phyloP scores from a whole-genome alignment of 2,888 invertebrate genomes.

The Corythucha ciliata region DNA sequence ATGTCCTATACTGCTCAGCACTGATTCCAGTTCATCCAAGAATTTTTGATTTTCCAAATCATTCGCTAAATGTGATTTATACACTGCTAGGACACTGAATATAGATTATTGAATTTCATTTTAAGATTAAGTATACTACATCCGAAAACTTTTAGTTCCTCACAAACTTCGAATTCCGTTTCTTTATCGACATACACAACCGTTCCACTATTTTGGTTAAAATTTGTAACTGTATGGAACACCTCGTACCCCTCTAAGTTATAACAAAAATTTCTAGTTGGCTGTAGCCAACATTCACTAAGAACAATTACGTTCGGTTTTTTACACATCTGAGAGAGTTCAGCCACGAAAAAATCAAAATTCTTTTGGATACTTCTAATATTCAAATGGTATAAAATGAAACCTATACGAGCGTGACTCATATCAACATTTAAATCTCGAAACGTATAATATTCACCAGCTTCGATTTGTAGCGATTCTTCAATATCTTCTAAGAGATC shows the following conservation, averaged over 20 bases:
- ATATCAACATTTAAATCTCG: no score
- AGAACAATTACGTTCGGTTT: neutral
- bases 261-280: neutral
- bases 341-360: neutral
- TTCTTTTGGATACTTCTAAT: constrained; percentile 3
- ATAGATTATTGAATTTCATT: neutral
- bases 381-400: no score
- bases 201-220: constrained; percentile 9
- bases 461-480: no score
- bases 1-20: neutral
- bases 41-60: neutral
- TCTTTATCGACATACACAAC: neutral
- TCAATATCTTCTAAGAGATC: no score
- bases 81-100: neutral
- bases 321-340: neutral
- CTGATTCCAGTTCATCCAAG: neutral
- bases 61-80: neutral
- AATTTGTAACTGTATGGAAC: neutral
- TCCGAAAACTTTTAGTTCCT: constrained; percentile 1
- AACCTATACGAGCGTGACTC: no score
- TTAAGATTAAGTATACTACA: neutral
- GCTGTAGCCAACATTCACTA: neutral
- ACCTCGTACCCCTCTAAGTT: neutral
- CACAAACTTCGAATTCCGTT: neutral
- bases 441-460: no score